Evolutionary conservation across 2,113 vertebrate species (phyloP), one percentile per base, ranked within the genome.

Genomic region (Protomyctophum bolini): DNA sequence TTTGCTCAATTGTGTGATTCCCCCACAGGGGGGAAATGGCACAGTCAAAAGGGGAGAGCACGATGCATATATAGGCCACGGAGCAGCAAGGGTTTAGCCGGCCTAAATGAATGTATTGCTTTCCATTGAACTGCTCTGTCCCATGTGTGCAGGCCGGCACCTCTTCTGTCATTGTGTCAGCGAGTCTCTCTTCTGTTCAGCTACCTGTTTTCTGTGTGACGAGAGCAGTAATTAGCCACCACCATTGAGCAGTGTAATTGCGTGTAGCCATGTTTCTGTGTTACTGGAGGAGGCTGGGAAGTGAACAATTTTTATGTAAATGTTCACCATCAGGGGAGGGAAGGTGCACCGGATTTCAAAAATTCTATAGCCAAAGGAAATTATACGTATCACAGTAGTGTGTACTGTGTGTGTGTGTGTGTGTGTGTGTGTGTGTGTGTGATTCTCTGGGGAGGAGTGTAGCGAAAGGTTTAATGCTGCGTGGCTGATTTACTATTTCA

Each of bases 101-200:
- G 79, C 83, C 82, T 86, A 91, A 91, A 91, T 89, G 86, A 89
- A 91, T 91, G 90, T 90, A 88, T 83, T 84, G 86, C 83, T 83
- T 90, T 83, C 88, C 87, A 89, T 81, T 87, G 88, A 91, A 80
- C 77, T 2, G 58, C 83, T 79, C 14, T 7, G 79, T 90, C 89
- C 89, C 88, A 77, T 76, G 89, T 73, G 86, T 41, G 88, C 75
- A 4, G 74, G 64, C 65, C 6, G 41, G 76, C 81, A 85, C 83
- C 86, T 83, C 21, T 21, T 21, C 74, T 69, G 78, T 81, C 84
- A 82, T 87, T 89, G 86, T 88, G 72, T 75, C 11, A 9, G 6
- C 75, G 61, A 12, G 66, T 81, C 70, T 64, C 71, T 59, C 61
- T 51, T 41, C 64, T 66, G 80, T 76, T 77, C 81, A 58, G 63